phyloP scores from a whole-genome alignment of 2,797 vertebrate genomes.

The Amazona finschi region DNA sequence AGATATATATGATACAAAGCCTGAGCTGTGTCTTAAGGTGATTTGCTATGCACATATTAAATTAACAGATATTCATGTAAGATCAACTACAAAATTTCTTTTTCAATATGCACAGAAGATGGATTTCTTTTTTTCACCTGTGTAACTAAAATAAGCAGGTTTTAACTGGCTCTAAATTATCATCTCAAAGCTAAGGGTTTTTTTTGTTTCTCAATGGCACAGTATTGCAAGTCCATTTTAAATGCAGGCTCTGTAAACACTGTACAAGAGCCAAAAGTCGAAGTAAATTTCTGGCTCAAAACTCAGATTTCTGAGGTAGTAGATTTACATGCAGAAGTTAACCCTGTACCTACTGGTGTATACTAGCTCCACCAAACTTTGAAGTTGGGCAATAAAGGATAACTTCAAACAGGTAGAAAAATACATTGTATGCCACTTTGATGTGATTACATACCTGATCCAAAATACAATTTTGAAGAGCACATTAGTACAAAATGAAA shows the following conservation, averaged over 20 bases:
- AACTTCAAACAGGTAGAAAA: not conserved
- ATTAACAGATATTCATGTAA: not conserved
- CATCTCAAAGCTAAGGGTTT: not conserved
- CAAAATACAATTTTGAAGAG: not conserved
- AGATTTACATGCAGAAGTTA: not conserved
- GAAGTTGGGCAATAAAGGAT: accelerated
- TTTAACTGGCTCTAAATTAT: not conserved
- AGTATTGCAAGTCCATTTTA: not conserved
- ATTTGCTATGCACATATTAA: not conserved
- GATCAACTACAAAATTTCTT: not conserved
- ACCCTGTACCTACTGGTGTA: not conserved
- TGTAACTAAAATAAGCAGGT: not conserved
- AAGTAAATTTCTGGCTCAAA: not conserved
- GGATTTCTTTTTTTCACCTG: not conserved
- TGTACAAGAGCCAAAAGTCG: not conserved
- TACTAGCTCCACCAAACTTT: not conserved
- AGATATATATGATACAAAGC: not conserved
- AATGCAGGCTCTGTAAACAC: not conserved
- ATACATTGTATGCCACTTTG: not conserved
- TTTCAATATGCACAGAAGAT: not conserved
- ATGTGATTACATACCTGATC: not conserved
- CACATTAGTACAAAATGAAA: not conserved
- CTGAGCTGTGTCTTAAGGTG: not conserved
- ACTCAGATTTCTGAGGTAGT: not conserved
- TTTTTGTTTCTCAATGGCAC: not conserved